Base-by-base conservation (phyloP, 2,113 vertebrate species). In the Seriola rivoliana region DNA sequence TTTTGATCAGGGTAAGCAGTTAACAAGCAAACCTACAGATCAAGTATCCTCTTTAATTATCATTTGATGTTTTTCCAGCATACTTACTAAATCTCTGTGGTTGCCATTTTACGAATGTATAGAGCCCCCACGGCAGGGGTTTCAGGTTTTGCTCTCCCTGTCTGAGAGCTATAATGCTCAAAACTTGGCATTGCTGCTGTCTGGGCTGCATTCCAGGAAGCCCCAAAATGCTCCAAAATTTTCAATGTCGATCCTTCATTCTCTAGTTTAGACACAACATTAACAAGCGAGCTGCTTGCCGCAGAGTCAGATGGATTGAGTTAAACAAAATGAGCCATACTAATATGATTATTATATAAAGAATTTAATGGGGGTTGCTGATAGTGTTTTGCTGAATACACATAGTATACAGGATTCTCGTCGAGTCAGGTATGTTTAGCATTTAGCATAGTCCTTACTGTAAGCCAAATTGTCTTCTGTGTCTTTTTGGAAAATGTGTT, bases 181-280 rank as follows among this genome's bases (percentile, higher is more conserved):
- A 54, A 92, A 85, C 88, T 87, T 91, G 93, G 90, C 89, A 85
- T 46, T 54, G 55, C 55, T 79, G 77, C 82, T 57, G 67, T 84
- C 91, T 90, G 92, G 93, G 93, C 89, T 72, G 4, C 7, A 48
- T 44, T 94, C 93, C 93, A 93, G 78, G 81, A 76, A 81, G 68
- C 69, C 29, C 63, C 50, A 86, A 91, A 87, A 90, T 84, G 65
- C 83, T 85, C 72, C 46, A 74, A 87, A 88, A 86, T 84, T n/a
- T 85, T 88, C 85, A 83, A 74, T 71, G 90, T 87, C 65, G 36
- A 88, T 92, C 66, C 66, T 74, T 91, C 84, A 87, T 89, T 81
- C 86, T 84, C 73, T 40, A 42, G 80, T 92, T 93, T 79, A 85
- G 86, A 90, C 84, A 63, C 88, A 81, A 74, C 87, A 87, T 93